Evolutionary conservation across 2,797 vertebrate genomes (phyloP), one percentile per base, ranked within the genome.

Genomic region (Sparidentex hasta): DNA sequence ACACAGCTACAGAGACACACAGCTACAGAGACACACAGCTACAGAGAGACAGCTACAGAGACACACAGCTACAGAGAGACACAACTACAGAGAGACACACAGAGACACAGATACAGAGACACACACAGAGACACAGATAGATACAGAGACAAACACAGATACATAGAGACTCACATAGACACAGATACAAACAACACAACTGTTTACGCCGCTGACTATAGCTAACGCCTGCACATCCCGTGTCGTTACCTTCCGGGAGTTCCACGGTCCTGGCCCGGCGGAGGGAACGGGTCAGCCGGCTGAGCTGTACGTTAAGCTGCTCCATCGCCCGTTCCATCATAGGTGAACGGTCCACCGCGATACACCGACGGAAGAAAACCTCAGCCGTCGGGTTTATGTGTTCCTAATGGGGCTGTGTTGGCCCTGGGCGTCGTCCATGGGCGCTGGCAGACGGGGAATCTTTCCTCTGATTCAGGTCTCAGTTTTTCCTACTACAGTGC

Each of bases 251-350:
- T 84, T 99, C 98, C 0, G 98, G 98, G 50, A 99, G 95, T 90
- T 99, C 98, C 86, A 99, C 97, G 13, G 98, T 99, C 89, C 98
- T 96, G 64, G 98, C 98, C 74, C 98, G 96, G 84, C 98, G 97
- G 55, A 99, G 94, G 27, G 98, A 99, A 70, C 98, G 96, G 71
- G 97, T 99, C 85, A 99, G 94, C 54, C 98, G 96, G 82, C 93
- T 98, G 55, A 99, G 97, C 89, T 96, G 96, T 70, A 95, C 95
- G 78, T 96, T 96, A 1, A 96, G 91, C 91, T 99, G 98, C 94
- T 99, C 98, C 98, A 99, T 99, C 91, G 98, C 98, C 94, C 97
- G 97, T 96, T 99, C 98, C 98, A 99, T 99, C 93, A 96, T 99
- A 96, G 46, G 96, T 38, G 79, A 74, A 51, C 77, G 18, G 14